phyloP scores from a whole-genome alignment of 2,113 vertebrate species.

The Octodon degus region DNA sequence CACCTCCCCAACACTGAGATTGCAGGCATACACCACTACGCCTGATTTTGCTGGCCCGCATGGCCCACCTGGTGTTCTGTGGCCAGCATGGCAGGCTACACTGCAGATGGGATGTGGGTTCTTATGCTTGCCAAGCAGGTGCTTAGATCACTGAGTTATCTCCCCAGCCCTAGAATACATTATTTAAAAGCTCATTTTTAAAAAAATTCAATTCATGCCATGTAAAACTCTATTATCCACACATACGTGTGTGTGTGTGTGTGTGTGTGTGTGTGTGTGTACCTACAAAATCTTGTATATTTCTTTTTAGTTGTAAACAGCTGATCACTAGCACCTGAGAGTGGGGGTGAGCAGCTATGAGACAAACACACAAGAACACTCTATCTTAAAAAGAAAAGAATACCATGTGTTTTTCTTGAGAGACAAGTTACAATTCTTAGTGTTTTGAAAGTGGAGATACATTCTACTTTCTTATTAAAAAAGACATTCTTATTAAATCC shows the following conservation, averaged over 20 bases:
- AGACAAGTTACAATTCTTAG: neutral
- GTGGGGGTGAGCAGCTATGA: neutral
- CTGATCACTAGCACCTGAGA: neutral
- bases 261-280: neutral
- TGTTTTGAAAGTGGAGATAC: neutral
- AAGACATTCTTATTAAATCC: neutral
- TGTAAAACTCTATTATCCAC: neutral
- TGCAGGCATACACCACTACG: too few species aligned
- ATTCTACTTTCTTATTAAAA: constrained; percentile 1
- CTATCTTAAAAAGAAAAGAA: too few species aligned
- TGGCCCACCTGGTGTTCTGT: too few species aligned
- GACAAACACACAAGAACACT: neutral
- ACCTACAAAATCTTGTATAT: neutral
- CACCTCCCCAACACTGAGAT: too few species aligned
- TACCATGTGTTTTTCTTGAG: neutral
- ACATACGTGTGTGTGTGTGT: neutral
- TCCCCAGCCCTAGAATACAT: neutral
- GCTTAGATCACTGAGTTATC: too few species aligned
- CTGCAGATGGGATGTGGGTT: too few species aligned
- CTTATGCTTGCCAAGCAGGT: too few species aligned
- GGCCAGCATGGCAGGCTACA: too few species aligned
- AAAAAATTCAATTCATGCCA: neutral
- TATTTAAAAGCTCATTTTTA: neutral
- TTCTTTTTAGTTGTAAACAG: neutral
- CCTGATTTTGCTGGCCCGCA: too few species aligned